Percentiles rank a stretch among this genome's conserved stretches.
These are phyloP conservation scores for Acipenser ruthenus DNA, from an alignment of 2,797 vertebrate genomes.

Conservation along the genomic window DNA sequence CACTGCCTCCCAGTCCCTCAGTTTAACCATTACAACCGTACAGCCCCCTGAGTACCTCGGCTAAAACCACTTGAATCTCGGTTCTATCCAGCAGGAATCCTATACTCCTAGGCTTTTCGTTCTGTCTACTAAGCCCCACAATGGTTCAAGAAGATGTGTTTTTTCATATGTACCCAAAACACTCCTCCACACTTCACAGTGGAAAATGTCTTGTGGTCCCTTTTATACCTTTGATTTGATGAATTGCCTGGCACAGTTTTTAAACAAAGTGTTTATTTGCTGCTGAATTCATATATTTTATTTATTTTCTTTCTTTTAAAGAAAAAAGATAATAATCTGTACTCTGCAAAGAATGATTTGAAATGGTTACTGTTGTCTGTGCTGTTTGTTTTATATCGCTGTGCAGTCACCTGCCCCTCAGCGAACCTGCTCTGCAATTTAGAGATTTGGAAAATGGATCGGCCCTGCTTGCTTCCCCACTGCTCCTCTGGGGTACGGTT, in stretches of 20 bases:
- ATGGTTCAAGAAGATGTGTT: too few relatives aligned
- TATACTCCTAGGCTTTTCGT: too few relatives aligned
- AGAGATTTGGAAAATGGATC: not conserved
- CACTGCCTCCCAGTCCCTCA: too few relatives aligned
- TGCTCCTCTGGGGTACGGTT: not conserved
- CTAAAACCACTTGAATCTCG: too few relatives aligned
- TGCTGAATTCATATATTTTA: too few relatives aligned
- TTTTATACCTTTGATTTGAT: not conserved
- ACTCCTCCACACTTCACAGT: constrained; percentile 18
- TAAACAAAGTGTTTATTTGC: not conserved
- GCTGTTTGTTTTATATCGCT: constrained; percentile 3
- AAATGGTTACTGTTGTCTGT: constrained; percentile 6
- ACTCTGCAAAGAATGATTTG: not conserved
- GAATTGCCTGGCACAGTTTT: not conserved
- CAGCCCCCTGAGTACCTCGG: too few relatives aligned
- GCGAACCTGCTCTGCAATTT: not conserved
- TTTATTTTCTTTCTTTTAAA: not conserved
- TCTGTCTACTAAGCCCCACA: too few relatives aligned
- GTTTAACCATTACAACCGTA: too few relatives aligned
- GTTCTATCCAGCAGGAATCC: too few relatives aligned
- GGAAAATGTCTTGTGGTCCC: not conserved
- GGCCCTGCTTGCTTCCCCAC: not conserved
- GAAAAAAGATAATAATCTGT: constrained; percentile 1
- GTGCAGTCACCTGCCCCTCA: not conserved
- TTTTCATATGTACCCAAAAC: not conserved